Evolutionary conservation across 2,888 invertebrate genomes (phyloP), one percentile per base, ranked within the genome.

Genomic region (Drosophila robusta): DNA sequence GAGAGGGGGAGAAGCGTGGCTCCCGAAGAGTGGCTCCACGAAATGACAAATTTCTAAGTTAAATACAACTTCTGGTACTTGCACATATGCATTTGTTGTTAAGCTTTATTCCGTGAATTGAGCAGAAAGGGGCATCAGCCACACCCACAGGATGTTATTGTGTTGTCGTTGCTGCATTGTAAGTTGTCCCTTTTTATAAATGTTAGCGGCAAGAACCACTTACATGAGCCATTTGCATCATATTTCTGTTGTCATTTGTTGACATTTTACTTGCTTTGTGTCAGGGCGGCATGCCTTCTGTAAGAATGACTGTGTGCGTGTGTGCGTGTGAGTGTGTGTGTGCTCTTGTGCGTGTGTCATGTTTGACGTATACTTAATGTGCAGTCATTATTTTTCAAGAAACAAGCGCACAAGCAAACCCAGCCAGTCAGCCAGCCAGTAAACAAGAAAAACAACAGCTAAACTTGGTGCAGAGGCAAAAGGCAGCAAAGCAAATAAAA

Each of bases 191-290:
- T 70, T 67, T 70, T 70, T 82, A 74, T 77, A 83, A 85, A 87
- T 83, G 82, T 84, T 66, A 56, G 75, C 77, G 78, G 75, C 80
- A 78, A 80, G 74, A 90, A 87, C 75, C 90, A 90, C 90, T 90
- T 90, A 90, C 84, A 88, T 82, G 85, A 89, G 74, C 83, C 89
- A 90, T 90, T 90, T 89, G 89, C 89, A 90, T 87, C 87, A 90
- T 90, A 90, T 90, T 90, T 90, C 87, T 90, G 87, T 90, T 90
- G 90, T 84, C 90, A 89, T 90, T 78, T 89, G 77, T 85, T 81
- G 87, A 89, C 85, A 87, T 87, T 90, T 77, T 80, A 74, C 85
- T 80, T 75, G 80, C 76, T 80, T 84, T 75, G 75, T 84, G 74
- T 58, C 56, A 56, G 41, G 36, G 49, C 52, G 38, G 49, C 68